Base-by-base conservation (phyloP, 2,888 invertebrate species). In the Dexiosoma caninum region DNA sequence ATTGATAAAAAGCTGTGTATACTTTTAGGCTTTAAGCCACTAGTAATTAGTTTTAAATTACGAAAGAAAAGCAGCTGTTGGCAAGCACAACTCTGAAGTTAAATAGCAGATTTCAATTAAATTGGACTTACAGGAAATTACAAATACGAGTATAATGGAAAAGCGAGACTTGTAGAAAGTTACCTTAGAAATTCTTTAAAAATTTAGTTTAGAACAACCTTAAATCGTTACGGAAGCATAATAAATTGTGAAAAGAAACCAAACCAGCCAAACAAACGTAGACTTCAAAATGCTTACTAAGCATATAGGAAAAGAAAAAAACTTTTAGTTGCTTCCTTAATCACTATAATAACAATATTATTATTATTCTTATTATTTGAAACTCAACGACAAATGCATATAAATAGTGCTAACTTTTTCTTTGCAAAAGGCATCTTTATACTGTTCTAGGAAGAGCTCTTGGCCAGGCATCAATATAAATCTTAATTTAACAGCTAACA, bases 11-110 rank as follows among this genome's bases (percentile, higher is more conserved):
- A 55, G 60, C 1, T 9, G 10, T 6, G 70, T 57, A 71, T 76
- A 71, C 53, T 62, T 72, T 77, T 72, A 81, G 72, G 72, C 77
- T 69, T 69, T 46, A 44, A 67, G 30, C 37, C 60, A 67, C 46
- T 67, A 67, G 71, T 60, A 59, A 72, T 72, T 64, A 40, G 55
- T 72, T 67, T 67, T 40, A 27, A 53, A 51, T 57, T 64, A 60
- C 57, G 35, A n/a, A n/a, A n/a, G n/a, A n/a, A n/a, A n/a, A n/a
- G n/a, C n/a, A n/a, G n/a, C n/a, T n/a, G n/a, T n/a, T n/a, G n/a
- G n/a, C n/a, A n/a, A n/a, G n/a, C n/a, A n/a, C n/a, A n/a, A n/a
- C n/a, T n/a, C n/a, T n/a, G n/a, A n/a, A n/a, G n/a, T n/a, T n/a
- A n/a, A n/a, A n/a, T n/a, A n/a, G n/a, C n/a, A n/a, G n/a, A n/a